These are phyloP conservation scores for Mungos mungo DNA, from an alignment of 2,113 vertebrate genomes.

Conservation along the genomic window DNA sequence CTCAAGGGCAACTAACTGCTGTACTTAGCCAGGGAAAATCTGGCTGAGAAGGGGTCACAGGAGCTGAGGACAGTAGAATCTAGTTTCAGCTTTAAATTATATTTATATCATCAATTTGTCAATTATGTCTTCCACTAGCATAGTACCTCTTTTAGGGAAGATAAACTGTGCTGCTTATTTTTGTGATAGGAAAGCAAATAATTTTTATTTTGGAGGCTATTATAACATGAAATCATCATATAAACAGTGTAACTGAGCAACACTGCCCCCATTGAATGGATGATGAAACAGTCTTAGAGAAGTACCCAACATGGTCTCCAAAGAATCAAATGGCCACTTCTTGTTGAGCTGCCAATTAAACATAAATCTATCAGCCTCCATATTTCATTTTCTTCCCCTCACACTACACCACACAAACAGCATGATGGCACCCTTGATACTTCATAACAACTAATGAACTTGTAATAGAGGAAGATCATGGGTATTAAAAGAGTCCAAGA, in stretches of 20 bases:
- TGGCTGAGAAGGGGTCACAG: fast-evolving
- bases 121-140: not conserved
- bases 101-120: not conserved
- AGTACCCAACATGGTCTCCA: not conserved
- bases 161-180: not conserved
- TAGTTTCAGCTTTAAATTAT: not conserved
- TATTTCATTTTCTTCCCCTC: not conserved
- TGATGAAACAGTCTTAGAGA: not conserved
- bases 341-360: not conserved
- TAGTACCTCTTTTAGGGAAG: not conserved
- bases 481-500: not conserved
- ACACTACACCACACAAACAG: fast-evolving
- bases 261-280: not conserved
- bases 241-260: not conserved
- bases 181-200: not conserved
- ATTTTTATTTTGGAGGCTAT: not conserved
- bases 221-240: not conserved
- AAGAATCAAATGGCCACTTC: not conserved
- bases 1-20: not conserved
- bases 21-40: not conserved
- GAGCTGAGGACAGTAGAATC: not conserved
- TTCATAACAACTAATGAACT: not conserved
- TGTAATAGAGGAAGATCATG: not conserved
- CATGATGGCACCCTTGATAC: not conserved
- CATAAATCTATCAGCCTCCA: not conserved